Evolutionary conservation across 2,888 invertebrate genomes (phyloP).

Genomic region (Drosophila paucipuncta): DNA sequence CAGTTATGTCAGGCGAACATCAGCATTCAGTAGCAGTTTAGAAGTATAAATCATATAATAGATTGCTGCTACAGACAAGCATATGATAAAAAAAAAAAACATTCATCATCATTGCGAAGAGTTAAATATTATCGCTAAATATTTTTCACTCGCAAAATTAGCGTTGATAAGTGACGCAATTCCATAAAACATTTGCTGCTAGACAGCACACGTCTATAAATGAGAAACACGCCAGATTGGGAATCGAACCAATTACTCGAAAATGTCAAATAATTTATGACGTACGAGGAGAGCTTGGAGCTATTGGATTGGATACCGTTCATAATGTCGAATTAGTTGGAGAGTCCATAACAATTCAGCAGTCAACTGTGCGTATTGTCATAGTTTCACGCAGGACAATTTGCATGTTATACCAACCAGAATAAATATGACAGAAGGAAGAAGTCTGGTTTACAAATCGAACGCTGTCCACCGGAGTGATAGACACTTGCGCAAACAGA

Average conservation of each 20-base stretch:
- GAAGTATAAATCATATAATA: not conserved
- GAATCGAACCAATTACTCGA: not conserved
- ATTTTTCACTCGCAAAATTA: not conserved
- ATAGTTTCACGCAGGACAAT: slow-evolving; percentile 49
- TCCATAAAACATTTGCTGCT: not conserved
- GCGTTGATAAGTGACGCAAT: not conserved
- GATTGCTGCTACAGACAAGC: not conserved
- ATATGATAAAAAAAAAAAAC: not conserved
- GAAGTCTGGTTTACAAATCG: not conserved
- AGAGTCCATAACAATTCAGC: slow-evolving; percentile 36
- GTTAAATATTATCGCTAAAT: not conserved
- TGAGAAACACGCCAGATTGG: not conserved
- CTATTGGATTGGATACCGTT: not conserved
- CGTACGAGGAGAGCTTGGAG: not conserved
- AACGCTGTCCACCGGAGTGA: slow-evolving; percentile 14
- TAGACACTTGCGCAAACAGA: slow-evolving; percentile 30
- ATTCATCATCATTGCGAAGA: not conserved
- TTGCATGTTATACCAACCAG: slow-evolving; percentile 34
- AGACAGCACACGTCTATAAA: not conserved
- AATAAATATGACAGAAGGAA: not conserved
- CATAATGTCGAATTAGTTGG: slow-evolving; percentile 14
- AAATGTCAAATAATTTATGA: not conserved
- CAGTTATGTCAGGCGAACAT: not conserved
- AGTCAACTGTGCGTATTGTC: slow-evolving; percentile 54
- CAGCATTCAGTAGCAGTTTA: not conserved